A percentile compares a stretch with the other conserved stretches of the same genome.
These are phyloP conservation scores for Zeugodacus cucurbitae DNA, from an alignment of 1,140 invertebrate species.

Conservation along the genomic window DNA sequence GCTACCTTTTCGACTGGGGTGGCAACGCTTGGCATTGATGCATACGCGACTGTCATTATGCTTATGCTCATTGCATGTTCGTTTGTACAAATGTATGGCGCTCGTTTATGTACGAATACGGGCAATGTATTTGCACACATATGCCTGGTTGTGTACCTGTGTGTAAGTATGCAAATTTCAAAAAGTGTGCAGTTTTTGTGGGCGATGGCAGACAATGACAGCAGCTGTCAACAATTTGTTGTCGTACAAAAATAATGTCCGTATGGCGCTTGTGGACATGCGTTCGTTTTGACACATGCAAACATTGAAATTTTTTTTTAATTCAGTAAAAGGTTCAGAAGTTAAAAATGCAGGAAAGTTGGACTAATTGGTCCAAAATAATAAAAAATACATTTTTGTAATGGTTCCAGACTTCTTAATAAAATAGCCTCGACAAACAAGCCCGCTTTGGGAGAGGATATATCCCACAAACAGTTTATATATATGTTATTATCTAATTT, in stretches of 20 bases:
- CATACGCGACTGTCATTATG: background rate
- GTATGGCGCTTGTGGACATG: background rate
- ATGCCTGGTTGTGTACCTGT: background rate
- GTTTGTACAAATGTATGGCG: background rate
- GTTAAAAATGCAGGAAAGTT: too few species aligned
- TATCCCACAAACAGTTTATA: too few species aligned
- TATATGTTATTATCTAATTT: too few species aligned
- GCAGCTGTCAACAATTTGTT: constrained; percentile 34
- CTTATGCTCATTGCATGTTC: background rate
- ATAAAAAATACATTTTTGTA: too few species aligned
- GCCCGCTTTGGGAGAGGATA: too few species aligned
- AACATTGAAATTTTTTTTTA: background rate
- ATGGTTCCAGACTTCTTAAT: too few species aligned
- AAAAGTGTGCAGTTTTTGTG: background rate
- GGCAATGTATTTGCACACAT: background rate
- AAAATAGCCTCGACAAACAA: too few species aligned
- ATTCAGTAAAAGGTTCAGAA: too few species aligned
- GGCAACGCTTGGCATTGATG: constrained; percentile 26
- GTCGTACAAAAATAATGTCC: background rate
- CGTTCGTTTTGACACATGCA: background rate
- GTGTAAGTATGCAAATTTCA: background rate
- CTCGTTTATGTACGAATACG: background rate
- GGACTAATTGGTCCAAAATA: too few species aligned
- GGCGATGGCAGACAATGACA: constrained; percentile 37
- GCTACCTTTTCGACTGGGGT: constrained; percentile 18